phyloP scores from a whole-genome alignment of 1,140 invertebrate species.

The Bilobella aurantiaca region DNA sequence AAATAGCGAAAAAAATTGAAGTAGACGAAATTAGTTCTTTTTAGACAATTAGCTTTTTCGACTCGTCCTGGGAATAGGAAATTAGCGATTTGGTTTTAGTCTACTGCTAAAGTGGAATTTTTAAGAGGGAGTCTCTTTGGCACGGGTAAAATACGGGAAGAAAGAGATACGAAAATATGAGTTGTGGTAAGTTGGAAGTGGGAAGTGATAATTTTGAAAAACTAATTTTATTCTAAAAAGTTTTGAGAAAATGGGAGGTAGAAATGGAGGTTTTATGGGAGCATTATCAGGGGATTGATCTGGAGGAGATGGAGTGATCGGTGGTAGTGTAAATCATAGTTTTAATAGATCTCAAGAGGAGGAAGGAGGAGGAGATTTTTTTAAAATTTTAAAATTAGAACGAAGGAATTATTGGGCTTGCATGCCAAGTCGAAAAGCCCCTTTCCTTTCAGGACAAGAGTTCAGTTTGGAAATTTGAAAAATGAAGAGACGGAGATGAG shows the following conservation, averaged over 20 bases:
- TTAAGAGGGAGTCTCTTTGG: no score
- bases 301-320: background rate
- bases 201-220: no score
- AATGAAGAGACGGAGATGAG: background rate
- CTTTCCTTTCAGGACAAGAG: background rate
- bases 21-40: no score
- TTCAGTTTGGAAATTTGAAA: background rate
- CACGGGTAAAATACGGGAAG: no score
- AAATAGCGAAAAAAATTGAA: no score
- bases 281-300: background rate
- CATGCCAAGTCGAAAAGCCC: background rate
- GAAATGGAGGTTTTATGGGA: background rate
- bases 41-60: no score
- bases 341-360: background rate
- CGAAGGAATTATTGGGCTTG: background rate
- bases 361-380: background rate
- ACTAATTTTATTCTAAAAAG: background rate
- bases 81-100: background rate
- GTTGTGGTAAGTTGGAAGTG: no score
- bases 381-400: conserved; percentile 4
- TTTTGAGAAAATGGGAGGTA: background rate
- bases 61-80: no score
- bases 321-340: conserved; percentile 4
- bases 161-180: no score
- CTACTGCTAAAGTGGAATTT: background rate